Evolutionary conservation across 2,797 vertebrate genomes (phyloP), one percentile per base, ranked within the genome.

Genomic region (Diplodus puntazzo): DNA sequence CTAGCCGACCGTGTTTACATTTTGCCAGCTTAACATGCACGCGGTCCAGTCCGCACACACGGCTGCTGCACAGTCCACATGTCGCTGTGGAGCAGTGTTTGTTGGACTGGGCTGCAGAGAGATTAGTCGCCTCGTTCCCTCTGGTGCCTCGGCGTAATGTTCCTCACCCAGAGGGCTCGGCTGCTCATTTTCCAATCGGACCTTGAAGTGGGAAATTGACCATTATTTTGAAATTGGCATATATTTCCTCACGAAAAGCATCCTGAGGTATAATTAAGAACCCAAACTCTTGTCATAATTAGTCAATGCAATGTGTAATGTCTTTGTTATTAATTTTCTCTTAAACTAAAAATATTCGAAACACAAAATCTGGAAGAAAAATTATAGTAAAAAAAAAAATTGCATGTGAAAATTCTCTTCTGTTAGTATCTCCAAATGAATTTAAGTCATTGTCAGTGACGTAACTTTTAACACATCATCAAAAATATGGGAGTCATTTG

Each of bases 111-210:
- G 89, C 87, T 89, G 78, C 87, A 69, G 50, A 73, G 80, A 92
- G 92, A 94, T 94, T 92, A 94, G 91, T 80, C 63, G 75, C 77
- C 86, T 88, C 75, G 34, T 86, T 90, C 87, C 86, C 84, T 82
- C 75, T 66, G 85, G 73, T 86, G 86, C 76, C 66, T 80, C 59
- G 21, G 70, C 65, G 5, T 81, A 82, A 89, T 57, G 75, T 48
- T 86, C 69, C 53, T 80, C 78, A 67, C 71, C 89, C 76, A 76
- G 43, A 80, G 64, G 48, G 59, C 75, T 77, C 14, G 61, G 61
- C 71, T 64, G 72, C 76, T 86, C 72, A 12, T 77, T 85, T 81
- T 82, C 71, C 45, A 55, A 69, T 49, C 21, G 66, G 30, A 79
- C 65, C 45, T 49, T 20, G 16, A 23, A 49, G 61, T 9, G 2